These are phyloP conservation scores for Notodonta dromedarius DNA, from an alignment of 2,888 invertebrate species.

Conservation along the genomic window DNA sequence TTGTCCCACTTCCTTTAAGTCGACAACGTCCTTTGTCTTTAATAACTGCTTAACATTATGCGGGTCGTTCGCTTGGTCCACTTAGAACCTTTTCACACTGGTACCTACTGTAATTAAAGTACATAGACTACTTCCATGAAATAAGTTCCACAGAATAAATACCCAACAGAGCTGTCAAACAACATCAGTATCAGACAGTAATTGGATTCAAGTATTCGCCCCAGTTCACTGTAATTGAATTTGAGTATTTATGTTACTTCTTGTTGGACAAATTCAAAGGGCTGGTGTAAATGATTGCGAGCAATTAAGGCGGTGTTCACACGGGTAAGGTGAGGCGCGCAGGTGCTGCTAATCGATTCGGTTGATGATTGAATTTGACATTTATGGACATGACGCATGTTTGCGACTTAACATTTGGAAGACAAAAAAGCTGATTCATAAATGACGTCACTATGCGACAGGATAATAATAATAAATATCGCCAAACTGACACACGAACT, in stretches of 20 bases:
- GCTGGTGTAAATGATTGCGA: background rate
- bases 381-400: background rate
- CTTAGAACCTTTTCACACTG: too few species aligned
- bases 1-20: too few species aligned
- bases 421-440: background rate
- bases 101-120: too few species aligned
- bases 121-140: too few species aligned
- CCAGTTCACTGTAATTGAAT: constrained; percentile 3
- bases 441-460: background rate
- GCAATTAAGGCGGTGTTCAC: background rate
- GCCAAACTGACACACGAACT: too few species aligned
- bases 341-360: background rate
- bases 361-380: background rate
- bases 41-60: too few species aligned
- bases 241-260: constrained; percentile 6
- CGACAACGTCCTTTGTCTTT: too few species aligned
- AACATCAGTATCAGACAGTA: background rate
- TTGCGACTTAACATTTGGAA: background rate
- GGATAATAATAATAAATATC: too few species aligned
- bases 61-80: too few species aligned
- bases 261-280: constrained; percentile 4
- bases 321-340: background rate
- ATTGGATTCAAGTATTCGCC: background rate
- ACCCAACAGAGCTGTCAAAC: background rate
- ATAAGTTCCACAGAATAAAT: background rate